Base-by-base conservation (phyloP, 2,113 vertebrate species). In the Condylura cristata region DNA sequence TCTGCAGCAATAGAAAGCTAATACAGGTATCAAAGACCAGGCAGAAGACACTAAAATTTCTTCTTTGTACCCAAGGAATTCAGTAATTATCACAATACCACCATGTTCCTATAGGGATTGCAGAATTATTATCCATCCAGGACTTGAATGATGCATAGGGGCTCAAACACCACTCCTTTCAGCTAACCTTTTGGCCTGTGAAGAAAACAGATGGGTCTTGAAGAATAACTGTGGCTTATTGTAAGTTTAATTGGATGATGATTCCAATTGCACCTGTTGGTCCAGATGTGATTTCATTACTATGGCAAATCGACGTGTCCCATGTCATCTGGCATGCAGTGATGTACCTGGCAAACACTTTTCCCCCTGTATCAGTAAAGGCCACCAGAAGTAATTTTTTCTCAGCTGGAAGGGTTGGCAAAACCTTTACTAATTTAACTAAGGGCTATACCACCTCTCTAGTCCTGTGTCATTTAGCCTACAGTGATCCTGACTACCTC, bases 201-300 rank as follows among this genome's bases (percentile, higher is more conserved):
- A 56, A 48, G 8, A n/a, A 63, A 74, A 60, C 32, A 74, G 56
- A 37, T 61, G 48, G 56, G 18, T 88, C 51, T 74, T 17, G 18
- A 70, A 71, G 60, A 93, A 39, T 66, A 24, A 5, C 39, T 66
- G 24, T 65, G 80, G 90, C 66, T 44, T 51, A 39, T 56, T 93
- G 16, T 83, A 78, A 51, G 79, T 74, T 56, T 91, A 85, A 70
- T 94, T 30, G 80, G 44, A 48, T 32, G 22, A 37, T 85, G 72
- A 39, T 20, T 82, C 10, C 56, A 34, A 6, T 74, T 16, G 12
- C 51, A 61, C n/a, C 30, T 66, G n/a, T 53, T 32, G 60, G 37
- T 90, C 46, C 24, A 86, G 74, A 60, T 81, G 34, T 76, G 39
- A 34, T 51, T 89, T 96, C 39, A 81, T 76, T 81, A 39, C 20